Conservation (phyloP, 2,113 vertebrate species). For the Leucoraja erinaceus region DNA sequence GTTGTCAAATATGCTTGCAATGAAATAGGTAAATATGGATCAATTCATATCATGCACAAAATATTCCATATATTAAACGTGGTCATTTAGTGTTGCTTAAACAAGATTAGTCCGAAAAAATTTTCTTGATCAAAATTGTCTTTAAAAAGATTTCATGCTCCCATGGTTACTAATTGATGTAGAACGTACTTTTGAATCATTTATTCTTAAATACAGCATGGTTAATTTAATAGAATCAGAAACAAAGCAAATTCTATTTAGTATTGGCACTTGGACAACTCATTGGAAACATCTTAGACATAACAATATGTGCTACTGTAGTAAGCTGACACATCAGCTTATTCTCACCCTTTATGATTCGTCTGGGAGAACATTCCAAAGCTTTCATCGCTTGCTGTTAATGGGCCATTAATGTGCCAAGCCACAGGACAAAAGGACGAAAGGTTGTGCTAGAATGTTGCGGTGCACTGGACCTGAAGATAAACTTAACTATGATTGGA, state of each 20-base stretch:
- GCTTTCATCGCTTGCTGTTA: conserved; percentile 31
- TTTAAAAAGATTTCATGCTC: conserved; percentile 21
- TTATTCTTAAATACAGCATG: conserved; percentile 11
- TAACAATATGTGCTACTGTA: conserved; percentile 26
- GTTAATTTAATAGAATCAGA: conserved; percentile 19
- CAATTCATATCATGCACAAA: background rate
- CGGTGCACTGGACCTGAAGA: background rate
- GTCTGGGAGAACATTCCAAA: conserved; percentile 1
- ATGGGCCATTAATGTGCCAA: conserved; percentile 15
- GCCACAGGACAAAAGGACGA: conserved; percentile 9
- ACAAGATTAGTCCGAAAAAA: background rate
- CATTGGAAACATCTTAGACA: conserved; percentile 18
- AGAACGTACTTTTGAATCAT: background rate
- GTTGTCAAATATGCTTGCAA: background rate
- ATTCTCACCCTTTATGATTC: conserved; percentile 26
- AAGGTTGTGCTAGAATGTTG: conserved; percentile 20
- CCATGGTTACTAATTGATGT: background rate
- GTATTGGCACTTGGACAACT: conserved; percentile 15
- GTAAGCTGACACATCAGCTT: conserved; percentile 25
- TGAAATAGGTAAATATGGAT: background rate
- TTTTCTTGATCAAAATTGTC: conserved; percentile 21
- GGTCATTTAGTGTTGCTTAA: background rate
- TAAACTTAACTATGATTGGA: background rate
- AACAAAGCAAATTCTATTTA: conserved; percentile 31
- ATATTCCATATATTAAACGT: background rate